Percentiles rank a stretch among this genome's conserved stretches.
Evolutionary conservation across 2,797 vertebrate genomes (phyloP).

Genomic region (Florisuga fusca): DNA sequence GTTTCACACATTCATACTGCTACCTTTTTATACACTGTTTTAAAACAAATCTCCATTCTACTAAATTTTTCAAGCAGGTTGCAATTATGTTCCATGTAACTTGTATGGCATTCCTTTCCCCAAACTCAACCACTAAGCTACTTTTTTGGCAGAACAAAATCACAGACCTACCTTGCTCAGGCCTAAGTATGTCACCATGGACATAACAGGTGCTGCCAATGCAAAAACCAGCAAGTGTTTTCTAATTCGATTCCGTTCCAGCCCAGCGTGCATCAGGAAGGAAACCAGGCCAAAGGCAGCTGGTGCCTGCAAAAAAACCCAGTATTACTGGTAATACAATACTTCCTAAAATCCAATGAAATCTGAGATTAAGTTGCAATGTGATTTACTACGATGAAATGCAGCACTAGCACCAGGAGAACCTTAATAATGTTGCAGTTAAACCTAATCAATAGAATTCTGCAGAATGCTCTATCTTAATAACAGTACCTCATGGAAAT

Average conservation of each 20-base stretch:
- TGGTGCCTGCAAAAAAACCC: constrained; percentile 85
- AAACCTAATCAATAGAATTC: not conserved
- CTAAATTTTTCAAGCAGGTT: not conserved
- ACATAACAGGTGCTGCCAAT: constrained; percentile 91
- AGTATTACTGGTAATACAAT: not conserved
- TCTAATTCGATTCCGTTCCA: constrained; percentile 96
- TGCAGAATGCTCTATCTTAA: not conserved
- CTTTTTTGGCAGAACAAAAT: not conserved
- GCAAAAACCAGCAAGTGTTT: constrained; percentile 97
- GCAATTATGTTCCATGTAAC: not conserved
- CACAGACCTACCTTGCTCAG: constrained; percentile 90
- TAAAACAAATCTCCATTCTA: not conserved
- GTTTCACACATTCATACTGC: not conserved
- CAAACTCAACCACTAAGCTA: not conserved
- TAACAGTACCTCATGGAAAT: not conserved
- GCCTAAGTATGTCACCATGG: constrained; percentile 95
- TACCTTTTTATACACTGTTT: not conserved
- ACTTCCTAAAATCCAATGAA: not conserved
- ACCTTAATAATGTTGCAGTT: not conserved
- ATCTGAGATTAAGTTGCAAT: not conserved
- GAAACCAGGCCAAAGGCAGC: constrained; percentile 97
- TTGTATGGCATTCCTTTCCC: accelerated
- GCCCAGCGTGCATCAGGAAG: constrained; percentile 97
- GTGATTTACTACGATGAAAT: accelerated
- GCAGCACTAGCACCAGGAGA: not conserved